Evolutionary conservation across 2,797 vertebrate genomes (phyloP).

Genomic region (Phrynocephalus vlangalii): DNA sequence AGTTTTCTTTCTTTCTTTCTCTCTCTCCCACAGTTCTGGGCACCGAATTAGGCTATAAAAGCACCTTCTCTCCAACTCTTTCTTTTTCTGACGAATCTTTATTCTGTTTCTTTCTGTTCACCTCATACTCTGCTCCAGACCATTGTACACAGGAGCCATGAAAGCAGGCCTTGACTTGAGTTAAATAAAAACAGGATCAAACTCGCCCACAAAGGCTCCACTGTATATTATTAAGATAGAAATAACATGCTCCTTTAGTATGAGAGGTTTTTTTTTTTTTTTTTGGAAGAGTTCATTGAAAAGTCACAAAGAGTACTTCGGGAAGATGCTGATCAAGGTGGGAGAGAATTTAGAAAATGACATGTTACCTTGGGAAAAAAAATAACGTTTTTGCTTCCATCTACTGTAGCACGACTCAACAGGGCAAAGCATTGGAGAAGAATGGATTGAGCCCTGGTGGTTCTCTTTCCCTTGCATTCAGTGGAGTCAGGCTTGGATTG

Average conservation of each 20-base stretch:
- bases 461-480: neutral
- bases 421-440: neutral
- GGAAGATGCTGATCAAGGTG: constrained; percentile 66
- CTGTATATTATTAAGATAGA: constrained; percentile 38
- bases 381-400: constrained; percentile 62
- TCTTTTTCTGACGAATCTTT: constrained; percentile 33
- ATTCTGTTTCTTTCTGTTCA: constrained; percentile 24
- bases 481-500: neutral
- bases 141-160: constrained; percentile 34
- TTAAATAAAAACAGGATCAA: constrained; percentile 49
- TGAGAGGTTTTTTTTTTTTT: constrained; percentile 3
- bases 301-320: constrained; percentile 55
- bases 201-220: constrained; percentile 30
- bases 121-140: constrained; percentile 11
- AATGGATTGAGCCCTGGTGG: neutral
- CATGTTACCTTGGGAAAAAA: constrained; percentile 60
- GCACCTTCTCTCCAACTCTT: neutral
- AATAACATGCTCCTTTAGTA: constrained; percentile 30
- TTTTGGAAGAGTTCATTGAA: constrained; percentile 46
- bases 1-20: neutral
- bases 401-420: neutral
- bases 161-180: constrained; percentile 44
- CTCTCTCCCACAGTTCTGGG: constrained; percentile 22
- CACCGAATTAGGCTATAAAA: constrained; percentile 37
- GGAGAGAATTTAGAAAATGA: constrained; percentile 63